Percentiles rank a stretch among this genome's conserved stretches.
phyloP scores from a whole-genome alignment of 2,113 vertebrate species.

The Ivindomyrus marchei region DNA sequence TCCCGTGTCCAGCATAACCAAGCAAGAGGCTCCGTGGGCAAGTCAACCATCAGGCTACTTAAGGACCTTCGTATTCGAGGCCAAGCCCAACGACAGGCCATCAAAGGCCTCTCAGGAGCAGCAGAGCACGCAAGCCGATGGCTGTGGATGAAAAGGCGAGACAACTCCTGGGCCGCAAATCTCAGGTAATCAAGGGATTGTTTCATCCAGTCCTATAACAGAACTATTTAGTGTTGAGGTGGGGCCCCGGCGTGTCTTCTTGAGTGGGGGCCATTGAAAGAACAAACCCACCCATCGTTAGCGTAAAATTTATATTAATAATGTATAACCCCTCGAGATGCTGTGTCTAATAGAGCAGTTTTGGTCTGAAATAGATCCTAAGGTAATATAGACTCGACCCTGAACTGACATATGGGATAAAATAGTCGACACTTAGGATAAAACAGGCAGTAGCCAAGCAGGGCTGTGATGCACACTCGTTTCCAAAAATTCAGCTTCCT shows the following conservation, averaged over 20 bases:
- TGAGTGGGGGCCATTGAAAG: background rate
- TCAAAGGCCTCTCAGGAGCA: too few species aligned
- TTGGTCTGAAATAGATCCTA: background rate
- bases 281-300: background rate
- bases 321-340: background rate
- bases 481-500: background rate
- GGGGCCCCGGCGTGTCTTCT: background rate
- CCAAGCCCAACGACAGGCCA: too few species aligned
- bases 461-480: background rate
- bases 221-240: background rate
- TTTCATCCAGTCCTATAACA: too few species aligned
- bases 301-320: background rate
- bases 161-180: too few species aligned
- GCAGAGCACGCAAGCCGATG: too few species aligned
- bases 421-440: background rate
- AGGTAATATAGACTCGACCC: background rate
- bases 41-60: too few species aligned
- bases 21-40: too few species aligned
- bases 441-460: background rate
- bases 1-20: too few species aligned
- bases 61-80: too few species aligned
- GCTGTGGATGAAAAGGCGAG: too few species aligned
- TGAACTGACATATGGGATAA: background rate
- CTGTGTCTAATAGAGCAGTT: background rate
- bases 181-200: too few species aligned